These are phyloP conservation scores for Augochlorella aurata DNA, from an alignment of 2,888 invertebrate genomes.

Conservation along the genomic window DNA sequence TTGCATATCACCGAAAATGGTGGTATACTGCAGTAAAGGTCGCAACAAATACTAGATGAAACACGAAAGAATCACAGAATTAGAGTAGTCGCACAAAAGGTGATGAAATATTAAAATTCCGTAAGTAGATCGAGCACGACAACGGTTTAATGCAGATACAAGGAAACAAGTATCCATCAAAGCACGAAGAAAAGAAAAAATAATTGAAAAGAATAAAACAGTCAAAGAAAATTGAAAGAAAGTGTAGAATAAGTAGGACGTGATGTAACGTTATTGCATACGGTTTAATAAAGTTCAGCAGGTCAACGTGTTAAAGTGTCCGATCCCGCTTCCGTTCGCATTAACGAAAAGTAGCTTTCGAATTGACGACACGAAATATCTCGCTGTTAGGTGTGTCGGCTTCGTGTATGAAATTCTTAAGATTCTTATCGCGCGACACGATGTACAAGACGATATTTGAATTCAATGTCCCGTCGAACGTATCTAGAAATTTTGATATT, in stretches of 20 bases:
- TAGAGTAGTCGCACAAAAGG: too few relatives aligned
- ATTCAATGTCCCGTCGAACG: conserved; percentile 8
- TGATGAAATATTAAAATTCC: too few relatives aligned
- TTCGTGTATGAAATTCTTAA: conserved; percentile 4
- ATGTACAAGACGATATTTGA: conserved; percentile 10
- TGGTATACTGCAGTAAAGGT: too few relatives aligned
- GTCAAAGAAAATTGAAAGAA: background rate
- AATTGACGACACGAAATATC: conserved; percentile 2
- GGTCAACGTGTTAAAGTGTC: background rate
- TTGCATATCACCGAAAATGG: too few relatives aligned
- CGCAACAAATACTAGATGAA: too few relatives aligned
- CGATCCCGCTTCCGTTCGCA: background rate
- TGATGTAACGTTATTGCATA: background rate
- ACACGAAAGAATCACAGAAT: too few relatives aligned
- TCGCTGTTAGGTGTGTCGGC: background rate
- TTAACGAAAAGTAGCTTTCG: background rate
- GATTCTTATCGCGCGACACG: background rate
- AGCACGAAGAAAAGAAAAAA: too few relatives aligned
- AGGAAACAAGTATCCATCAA: too few relatives aligned
- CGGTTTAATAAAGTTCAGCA: background rate
- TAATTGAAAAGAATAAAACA: background rate
- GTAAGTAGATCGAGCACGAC: too few relatives aligned
- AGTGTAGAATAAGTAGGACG: background rate
- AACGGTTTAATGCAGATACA: too few relatives aligned
- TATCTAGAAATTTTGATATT: conserved; percentile 27